These are phyloP conservation scores for Cryptoblepharus egeriae DNA, from an alignment of 2,797 vertebrate genomes.

Conservation along the genomic window DNA sequence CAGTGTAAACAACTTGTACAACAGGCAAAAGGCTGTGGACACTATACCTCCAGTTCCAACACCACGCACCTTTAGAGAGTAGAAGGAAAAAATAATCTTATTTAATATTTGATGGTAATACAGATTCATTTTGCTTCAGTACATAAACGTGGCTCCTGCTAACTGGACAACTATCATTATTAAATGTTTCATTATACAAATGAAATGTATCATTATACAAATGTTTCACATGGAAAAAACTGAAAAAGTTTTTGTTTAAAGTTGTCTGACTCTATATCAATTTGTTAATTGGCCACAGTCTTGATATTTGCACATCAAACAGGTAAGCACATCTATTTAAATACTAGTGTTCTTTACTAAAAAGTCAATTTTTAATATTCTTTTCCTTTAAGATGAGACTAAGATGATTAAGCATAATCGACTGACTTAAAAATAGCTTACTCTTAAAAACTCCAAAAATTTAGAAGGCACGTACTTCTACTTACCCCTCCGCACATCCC, in stretches of 20 bases:
- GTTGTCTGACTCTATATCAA: not conserved
- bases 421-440: too few species aligned
- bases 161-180: not conserved
- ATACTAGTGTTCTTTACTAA: not conserved
- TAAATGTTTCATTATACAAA: too few species aligned
- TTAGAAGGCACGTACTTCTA: slow-evolving; percentile 98
- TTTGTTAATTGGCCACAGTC: too few species aligned
- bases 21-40: slow-evolving; percentile 96
- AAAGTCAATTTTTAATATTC: not conserved
- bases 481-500: slow-evolving; percentile 99
- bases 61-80: slow-evolving; percentile 88
- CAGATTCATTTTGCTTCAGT: not conserved
- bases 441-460: slow-evolving; percentile 71
- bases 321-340: too few species aligned
- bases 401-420: too few species aligned
- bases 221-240: not conserved
- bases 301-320: too few species aligned
- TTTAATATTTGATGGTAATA: not conserved
- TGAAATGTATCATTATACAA: too few species aligned
- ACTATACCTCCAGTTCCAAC: slow-evolving; percentile 99
- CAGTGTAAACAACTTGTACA: slow-evolving; percentile 98
- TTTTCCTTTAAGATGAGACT: too few species aligned
- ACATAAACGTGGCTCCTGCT: not conserved
- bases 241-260: slow-evolving; percentile 20
- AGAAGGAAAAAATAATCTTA: slow-evolving; percentile 20